These are phyloP conservation scores for Heterotis niloticus DNA, from an alignment of 2,113 vertebrate genomes.

Conservation along the genomic window DNA sequence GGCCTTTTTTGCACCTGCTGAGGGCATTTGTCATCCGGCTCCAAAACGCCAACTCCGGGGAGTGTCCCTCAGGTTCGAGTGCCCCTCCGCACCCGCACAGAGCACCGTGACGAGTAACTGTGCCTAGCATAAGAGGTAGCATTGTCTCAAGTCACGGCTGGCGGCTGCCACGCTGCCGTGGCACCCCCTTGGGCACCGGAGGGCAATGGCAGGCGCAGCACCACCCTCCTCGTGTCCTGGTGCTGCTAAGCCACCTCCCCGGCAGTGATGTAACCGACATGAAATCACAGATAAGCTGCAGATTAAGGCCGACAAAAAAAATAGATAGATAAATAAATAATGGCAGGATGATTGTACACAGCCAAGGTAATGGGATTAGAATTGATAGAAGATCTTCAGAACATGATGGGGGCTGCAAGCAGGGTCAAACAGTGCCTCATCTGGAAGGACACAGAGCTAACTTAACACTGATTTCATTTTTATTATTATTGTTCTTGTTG, in stretches of 20 bases:
- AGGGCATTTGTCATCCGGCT: background rate
- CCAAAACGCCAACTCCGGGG: background rate
- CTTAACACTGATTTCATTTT: background rate
- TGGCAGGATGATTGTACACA: background rate
- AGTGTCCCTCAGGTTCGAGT: background rate
- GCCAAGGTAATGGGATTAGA: background rate
- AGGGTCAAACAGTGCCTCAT: background rate
- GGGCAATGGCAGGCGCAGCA: background rate
- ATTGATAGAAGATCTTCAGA: background rate
- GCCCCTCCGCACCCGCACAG: background rate
- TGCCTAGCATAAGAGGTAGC: background rate
- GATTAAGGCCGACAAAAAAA: background rate
- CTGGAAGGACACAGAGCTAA: background rate
- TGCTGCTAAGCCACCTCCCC: background rate
- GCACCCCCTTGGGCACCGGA: background rate
- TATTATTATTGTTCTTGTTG: slow-evolving; percentile 1
- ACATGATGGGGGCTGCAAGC: background rate
- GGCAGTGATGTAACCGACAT: slow-evolving; percentile 21
- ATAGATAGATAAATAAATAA: no score
- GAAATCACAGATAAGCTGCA: slow-evolving; percentile 16
- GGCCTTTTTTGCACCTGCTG: background rate
- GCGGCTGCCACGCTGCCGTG: background rate
- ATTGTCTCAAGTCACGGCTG: background rate
- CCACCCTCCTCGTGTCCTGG: background rate
- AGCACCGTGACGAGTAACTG: background rate